Evolutionary conservation across 2,113 vertebrate species (phyloP).

Genomic region (Picathartes gymnocephalus): DNA sequence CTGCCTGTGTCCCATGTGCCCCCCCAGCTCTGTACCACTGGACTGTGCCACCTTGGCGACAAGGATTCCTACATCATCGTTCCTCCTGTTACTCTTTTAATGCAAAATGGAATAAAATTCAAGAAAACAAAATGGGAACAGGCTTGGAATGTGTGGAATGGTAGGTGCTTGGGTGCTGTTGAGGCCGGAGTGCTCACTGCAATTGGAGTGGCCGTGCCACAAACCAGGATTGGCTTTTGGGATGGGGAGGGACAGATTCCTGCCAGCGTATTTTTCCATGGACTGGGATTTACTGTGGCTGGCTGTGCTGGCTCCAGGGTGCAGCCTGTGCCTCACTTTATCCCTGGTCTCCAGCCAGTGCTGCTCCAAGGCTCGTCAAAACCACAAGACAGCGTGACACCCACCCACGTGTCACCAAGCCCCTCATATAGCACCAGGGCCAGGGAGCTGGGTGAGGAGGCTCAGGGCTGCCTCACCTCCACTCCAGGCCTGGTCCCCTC

Average conservation of each 20-base stretch:
- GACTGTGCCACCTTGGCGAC: background rate
- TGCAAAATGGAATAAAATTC: slow-evolving; percentile 48
- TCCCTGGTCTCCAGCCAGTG: background rate
- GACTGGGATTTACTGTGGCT: background rate
- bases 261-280: accelerated
- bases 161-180: background rate
- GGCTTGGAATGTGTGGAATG: too few relatives aligned
- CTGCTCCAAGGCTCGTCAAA: background rate
- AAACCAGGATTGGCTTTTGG: background rate
- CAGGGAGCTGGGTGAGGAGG: background rate
- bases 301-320: background rate
- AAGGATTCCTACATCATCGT: background rate
- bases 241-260: too few relatives aligned
- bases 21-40: background rate
- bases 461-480: background rate
- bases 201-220: accelerated
- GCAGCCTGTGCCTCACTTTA: background rate
- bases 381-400: background rate
- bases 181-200: background rate
- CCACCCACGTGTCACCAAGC: accelerated
- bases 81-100: background rate
- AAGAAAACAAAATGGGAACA: background rate
- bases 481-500: background rate
- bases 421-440: background rate
- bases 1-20: background rate